Base-by-base conservation (phyloP, 2,888 invertebrate genomes). In the Cotesia congregata region DNA sequence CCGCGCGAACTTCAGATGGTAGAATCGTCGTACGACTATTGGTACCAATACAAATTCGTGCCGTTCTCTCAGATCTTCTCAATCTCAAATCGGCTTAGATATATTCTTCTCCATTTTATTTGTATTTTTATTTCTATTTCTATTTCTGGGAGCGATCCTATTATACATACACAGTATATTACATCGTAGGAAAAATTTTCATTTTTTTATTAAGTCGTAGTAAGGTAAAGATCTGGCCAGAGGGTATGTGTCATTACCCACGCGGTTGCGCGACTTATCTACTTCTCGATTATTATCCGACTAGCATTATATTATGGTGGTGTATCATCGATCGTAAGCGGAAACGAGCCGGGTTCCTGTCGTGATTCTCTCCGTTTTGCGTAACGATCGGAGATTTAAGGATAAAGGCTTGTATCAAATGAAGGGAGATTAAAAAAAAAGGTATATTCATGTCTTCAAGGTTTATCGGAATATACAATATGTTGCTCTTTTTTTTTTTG, bases 1-100 rank as follows among this genome's bases (percentile, higher is more conserved):
- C 86, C 86, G 77, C 68, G 76, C 67, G 73, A 68, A 68, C 68
- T 59, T 68, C 40, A 68, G 61, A 62, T 80, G 72, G 78, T 79
- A 77, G 76, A 71, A 74, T 7, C 65, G 60, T 61, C n/a, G 64
- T 41, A 39, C 38, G 7, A 50, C 65, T 65, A 80, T 78, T 75
- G 69, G 77, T 72, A 78, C 78, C 71, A 67, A 50, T 41, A 41
- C 3, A 30, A 30, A 30, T 69, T 65, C 60, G 67, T 59, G 64
- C 15, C 17, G 40, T 60, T 62, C 40, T 68, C 62, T 40, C 64
- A 30, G 30, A 30, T 30, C 30, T 30, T 30, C 30, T 30, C 30
- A 30, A 30, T 30, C 30, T 30, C 3, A 30, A 30, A 30, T 30
- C 30, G 30, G 30, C 30, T 30, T 30, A 30, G 30, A 30, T 30